Conservation (phyloP, 2,888 invertebrate species). For the Drosophila colorata region DNA sequence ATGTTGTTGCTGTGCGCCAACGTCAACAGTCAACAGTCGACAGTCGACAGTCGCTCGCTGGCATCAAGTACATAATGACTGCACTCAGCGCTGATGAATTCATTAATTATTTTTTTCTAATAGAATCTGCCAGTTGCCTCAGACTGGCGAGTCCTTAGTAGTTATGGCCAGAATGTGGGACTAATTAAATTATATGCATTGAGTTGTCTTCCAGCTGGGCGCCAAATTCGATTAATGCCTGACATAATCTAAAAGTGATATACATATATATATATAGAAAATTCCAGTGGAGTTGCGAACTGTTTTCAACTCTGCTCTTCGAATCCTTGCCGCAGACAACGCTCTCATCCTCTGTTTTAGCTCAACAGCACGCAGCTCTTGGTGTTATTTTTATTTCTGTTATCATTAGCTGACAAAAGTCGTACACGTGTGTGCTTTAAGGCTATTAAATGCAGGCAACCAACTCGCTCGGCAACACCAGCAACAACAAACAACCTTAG, state of each 20-base stretch:
- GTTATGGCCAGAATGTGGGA: slow-evolving; percentile 33
- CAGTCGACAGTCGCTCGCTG: slow-evolving; percentile 16
- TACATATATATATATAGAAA: slow-evolving; percentile 4
- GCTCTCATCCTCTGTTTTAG: slow-evolving; percentile 4
- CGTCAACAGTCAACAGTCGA: slow-evolving; percentile 24
- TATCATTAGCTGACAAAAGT: slow-evolving; percentile 23
- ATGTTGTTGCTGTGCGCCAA: slow-evolving; percentile 31
- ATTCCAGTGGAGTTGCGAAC: slow-evolving; percentile 14
- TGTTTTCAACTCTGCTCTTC: neutral
- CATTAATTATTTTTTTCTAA: slow-evolving; percentile 72
- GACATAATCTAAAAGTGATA: slow-evolving; percentile 47
- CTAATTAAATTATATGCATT: slow-evolving; percentile 69
- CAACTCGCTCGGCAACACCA: slow-evolving; percentile 7
- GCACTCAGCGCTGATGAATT: slow-evolving; percentile 77
- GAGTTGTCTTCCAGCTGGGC: slow-evolving; percentile 25
- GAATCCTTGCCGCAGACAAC: slow-evolving; percentile 2
- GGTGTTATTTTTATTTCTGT: slow-evolving; percentile 27
- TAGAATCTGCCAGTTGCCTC: slow-evolving; percentile 32
- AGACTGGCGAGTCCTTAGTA: slow-evolving; percentile 7
- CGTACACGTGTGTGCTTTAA: slow-evolving; percentile 14
- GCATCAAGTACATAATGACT: slow-evolving; percentile 63
- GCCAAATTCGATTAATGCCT: slow-evolving; percentile 58
- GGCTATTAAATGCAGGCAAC: slow-evolving; percentile 42
- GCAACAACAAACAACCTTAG: slow-evolving; percentile 37
- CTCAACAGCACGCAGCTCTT: slow-evolving; percentile 5